These are phyloP conservation scores for Donacobius atricapilla DNA, from an alignment of 2,113 vertebrate species.

Conservation along the genomic window DNA sequence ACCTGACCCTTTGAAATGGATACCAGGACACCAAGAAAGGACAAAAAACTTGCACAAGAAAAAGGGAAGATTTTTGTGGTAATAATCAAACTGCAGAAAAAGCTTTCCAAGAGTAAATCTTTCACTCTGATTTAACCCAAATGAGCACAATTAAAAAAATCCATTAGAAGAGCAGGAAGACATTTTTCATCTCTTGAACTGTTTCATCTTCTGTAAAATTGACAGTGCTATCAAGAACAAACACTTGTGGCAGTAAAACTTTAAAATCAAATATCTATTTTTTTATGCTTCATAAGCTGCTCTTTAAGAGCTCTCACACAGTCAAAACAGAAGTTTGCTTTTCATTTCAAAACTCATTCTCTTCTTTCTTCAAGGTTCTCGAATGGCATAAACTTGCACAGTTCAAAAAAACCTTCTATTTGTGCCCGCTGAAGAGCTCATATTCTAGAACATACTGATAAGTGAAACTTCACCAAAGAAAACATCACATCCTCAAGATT, in stretches of 20 bases:
- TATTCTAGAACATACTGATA: not conserved
- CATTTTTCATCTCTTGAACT: not conserved
- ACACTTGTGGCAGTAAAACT: not conserved
- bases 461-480: not conserved
- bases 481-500: not conserved
- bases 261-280: not conserved
- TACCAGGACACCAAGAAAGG: conserved; percentile 74
- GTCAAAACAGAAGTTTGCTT: conserved; percentile 38
- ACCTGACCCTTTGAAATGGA: conserved; percentile 86
- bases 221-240: not conserved
- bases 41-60: conserved; percentile 24
- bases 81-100: conserved; percentile 34
- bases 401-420: not conserved
- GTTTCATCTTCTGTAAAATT: not conserved
- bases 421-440: not conserved
- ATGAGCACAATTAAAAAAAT: not conserved
- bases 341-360: not conserved
- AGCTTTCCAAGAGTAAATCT: conserved; percentile 27
- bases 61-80: not conserved
- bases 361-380: conserved; percentile 8
- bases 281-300: not conserved
- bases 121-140: conserved; percentile 8
- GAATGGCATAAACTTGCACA: not conserved
- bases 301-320: not conserved
- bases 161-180: not conserved